phyloP scores from a whole-genome alignment of 2,113 vertebrate species.

The Hucho hucho region DNA sequence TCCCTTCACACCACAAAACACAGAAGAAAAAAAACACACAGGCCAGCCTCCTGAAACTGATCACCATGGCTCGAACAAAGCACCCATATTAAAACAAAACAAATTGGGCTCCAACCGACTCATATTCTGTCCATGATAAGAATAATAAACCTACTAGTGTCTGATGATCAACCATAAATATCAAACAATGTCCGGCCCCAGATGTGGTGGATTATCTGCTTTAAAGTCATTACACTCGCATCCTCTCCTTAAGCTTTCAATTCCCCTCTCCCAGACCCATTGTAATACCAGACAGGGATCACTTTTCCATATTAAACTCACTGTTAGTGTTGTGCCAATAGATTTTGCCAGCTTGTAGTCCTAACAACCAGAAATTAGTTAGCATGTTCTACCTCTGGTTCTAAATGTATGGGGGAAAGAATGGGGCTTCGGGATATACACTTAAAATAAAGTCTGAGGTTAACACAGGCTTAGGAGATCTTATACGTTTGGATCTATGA shows the following conservation, averaged over 20 bases:
- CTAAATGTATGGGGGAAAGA: no score
- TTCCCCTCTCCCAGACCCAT: slow-evolving; percentile 73
- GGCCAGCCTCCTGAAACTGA: slow-evolving; percentile 56
- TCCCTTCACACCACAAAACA: slow-evolving; percentile 1
- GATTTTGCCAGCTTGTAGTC: slow-evolving; percentile 19
- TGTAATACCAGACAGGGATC: slow-evolving; percentile 78
- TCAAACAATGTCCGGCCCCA: slow-evolving; percentile 77
- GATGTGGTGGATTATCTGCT: slow-evolving; percentile 85
- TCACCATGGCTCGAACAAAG: slow-evolving; percentile 40
- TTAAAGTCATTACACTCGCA: slow-evolving; percentile 86
- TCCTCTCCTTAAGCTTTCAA: slow-evolving; percentile 85
- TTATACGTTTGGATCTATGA: no score
- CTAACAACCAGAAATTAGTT: no score
- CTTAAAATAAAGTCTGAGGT: no score
- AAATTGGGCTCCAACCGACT: slow-evolving; percentile 59
- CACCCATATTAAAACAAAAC: slow-evolving; percentile 77
- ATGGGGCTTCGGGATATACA: no score
- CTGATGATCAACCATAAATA: slow-evolving; percentile 83
- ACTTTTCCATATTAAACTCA: slow-evolving; percentile 80
- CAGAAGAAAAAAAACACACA: neutral
- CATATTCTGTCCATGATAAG: slow-evolving; percentile 56
- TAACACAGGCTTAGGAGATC: no score
- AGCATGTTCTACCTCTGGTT: no score
- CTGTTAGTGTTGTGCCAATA: slow-evolving; percentile 68
- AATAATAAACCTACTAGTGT: slow-evolving; percentile 76